These are phyloP conservation scores for Thera britannica DNA, from an alignment of 2,888 invertebrate species.

Conservation along the genomic window DNA sequence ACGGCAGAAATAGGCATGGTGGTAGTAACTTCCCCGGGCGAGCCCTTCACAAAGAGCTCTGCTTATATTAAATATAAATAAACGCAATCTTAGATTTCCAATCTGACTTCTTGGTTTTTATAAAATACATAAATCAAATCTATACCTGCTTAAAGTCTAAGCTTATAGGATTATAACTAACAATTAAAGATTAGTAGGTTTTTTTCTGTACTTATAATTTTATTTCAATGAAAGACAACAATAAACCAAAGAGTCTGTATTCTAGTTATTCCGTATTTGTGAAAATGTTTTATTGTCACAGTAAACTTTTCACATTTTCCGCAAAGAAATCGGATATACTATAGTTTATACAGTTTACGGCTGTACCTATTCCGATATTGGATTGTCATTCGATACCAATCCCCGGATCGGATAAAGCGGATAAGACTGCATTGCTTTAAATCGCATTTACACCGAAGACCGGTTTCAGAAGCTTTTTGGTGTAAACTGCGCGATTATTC, in stretches of 20 bases:
- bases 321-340: neutral
- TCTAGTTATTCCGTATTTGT: neutral
- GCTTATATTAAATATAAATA: too few species aligned
- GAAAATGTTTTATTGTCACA: neutral
- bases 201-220: too few species aligned
- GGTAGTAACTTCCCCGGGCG: too few species aligned
- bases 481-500: too few species aligned
- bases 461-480: neutral
- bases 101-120: too few species aligned
- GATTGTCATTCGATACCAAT: conserved; percentile 1
- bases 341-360: conserved; percentile 3
- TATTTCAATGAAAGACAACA: neutral
- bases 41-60: too few species aligned
- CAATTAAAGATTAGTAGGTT: too few species aligned
- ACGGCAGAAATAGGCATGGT: too few species aligned
- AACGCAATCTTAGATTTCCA: too few species aligned
- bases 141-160: too few species aligned
- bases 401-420: neutral
- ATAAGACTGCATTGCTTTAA: neutral
- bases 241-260: neutral
- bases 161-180: too few species aligned
- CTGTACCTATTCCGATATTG: conserved; percentile 1
- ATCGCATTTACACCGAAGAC: neutral
- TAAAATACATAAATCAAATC: too few species aligned
- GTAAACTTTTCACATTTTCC: neutral